Evolutionary conservation across 2,113 vertebrate genomes (phyloP), one percentile per base, ranked within the genome.

Genomic region (Eulacestoma nigropectus): DNA sequence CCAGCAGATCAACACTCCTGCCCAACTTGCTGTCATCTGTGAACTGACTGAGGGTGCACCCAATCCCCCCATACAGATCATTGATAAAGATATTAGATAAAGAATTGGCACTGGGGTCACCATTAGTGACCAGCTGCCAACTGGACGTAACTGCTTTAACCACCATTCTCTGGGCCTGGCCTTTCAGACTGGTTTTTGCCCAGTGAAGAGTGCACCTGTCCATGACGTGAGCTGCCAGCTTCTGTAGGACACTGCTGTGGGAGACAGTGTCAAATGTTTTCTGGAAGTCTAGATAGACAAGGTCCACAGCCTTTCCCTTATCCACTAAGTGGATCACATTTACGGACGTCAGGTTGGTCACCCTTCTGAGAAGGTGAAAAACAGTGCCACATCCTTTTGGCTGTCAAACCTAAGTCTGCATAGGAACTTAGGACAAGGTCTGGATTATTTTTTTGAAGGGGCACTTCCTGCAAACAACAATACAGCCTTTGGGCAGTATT

Each of bases 111-210:
- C 41, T 55, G n/a, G 29, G 20, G 16, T 25, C 41, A 23, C 44
- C n/a, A 20, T 13, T 39, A 39, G 47, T 78, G 46, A 14, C 56
- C 10, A 7, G 19, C 74, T 37, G 29, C n/a, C 47, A 39, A 1
- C 23, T 55, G 56, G 16, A 30, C n/a, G n/a, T 72, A 29, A 30
- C 14, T 22, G 18, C 13, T 11, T n/a, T 44, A 23, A 12, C 10
- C 16, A 32, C 2, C 1, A 1, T 27, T 56, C 35, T 56, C 49
- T 56, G 49, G 35, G 11, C n/a, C 30, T 4, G 4, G 41, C 13
- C 17, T 22, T 56, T 14, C 30, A 72, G 30, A 18, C 16, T 32
- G 37, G 20, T 42, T 88, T 80, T 56, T 32, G 55, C 9, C 41
- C 41, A 30, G 25, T 33, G 30, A 20, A 10, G 19, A 49, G 3